Percentiles rank a stretch among this genome's conserved stretches.
phyloP scores from a whole-genome alignment of 1,140 invertebrate genomes.

The Chironomus tepperi region DNA sequence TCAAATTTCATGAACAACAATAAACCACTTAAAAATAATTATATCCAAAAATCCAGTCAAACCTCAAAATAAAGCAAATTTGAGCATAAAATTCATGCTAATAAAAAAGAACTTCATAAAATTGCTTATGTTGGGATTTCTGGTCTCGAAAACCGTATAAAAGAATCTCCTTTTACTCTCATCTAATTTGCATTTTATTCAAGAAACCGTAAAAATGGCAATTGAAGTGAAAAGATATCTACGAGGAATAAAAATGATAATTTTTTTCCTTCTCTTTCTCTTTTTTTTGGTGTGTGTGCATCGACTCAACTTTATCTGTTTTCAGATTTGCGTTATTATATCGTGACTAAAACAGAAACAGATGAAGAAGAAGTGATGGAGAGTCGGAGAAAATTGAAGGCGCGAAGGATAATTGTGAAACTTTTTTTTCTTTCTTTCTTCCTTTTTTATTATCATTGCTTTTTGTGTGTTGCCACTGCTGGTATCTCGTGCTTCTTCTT shows the following conservation, averaged over 20 bases:
- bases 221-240: constrained; percentile 14
- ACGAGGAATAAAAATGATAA: constrained; percentile 9
- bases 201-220: constrained; percentile 12
- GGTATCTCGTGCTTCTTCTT: not conserved
- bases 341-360: not conserved
- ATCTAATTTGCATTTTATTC: constrained; percentile 14
- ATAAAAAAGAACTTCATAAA: constrained; percentile 8
- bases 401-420: constrained; percentile 6
- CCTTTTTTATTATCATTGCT: not conserved
- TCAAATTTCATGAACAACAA: too few relatives aligned
- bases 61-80: not conserved
- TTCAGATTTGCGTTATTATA: not conserved
- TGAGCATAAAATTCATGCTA: not conserved
- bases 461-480: not conserved
- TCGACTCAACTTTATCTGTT: too few relatives aligned
- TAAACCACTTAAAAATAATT: too few relatives aligned
- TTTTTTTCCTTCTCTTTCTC: not conserved
- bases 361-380: not conserved
- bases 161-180: not conserved
- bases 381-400: not conserved
- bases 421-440: not conserved
- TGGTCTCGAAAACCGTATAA: not conserved
- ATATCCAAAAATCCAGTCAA: too few relatives aligned
- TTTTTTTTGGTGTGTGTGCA: too few relatives aligned
- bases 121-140: constrained; percentile 8